phyloP scores from a whole-genome alignment of 2,113 vertebrate species.

The Formicarius rufipectus region DNA sequence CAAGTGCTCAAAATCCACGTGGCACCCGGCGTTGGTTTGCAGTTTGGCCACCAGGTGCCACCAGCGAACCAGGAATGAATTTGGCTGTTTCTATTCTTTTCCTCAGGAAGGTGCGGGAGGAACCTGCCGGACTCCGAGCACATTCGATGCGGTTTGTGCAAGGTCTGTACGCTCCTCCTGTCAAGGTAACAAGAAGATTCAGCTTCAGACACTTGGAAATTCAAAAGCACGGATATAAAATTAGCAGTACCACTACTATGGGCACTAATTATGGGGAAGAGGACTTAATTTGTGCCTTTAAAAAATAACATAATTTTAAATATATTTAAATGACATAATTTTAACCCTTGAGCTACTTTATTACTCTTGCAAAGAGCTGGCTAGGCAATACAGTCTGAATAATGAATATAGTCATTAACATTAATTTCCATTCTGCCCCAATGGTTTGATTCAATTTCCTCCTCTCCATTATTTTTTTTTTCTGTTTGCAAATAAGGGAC shows the following conservation, averaged over 20 bases:
- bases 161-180: neutral
- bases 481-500: neutral
- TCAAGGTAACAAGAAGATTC: neutral
- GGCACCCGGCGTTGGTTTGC: neutral
- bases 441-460: neutral
- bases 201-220: neutral
- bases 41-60: neutral
- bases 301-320: neutral
- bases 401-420: neutral
- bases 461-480: neutral
- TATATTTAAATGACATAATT: too few species aligned
- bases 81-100: rapidly evolving
- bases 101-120: too few species aligned
- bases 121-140: neutral
- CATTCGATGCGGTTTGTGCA: rapidly evolving
- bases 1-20: rapidly evolving
- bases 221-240: neutral
- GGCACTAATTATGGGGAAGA: neutral
- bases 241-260: neutral
- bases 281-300: neutral
- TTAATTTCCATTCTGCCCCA: neutral
- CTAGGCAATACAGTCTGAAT: neutral
- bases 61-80: neutral
- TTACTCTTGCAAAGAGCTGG: neutral
- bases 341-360: neutral